A percentile compares a stretch with the other conserved stretches of the same genome.
Conservation (phyloP, 2,113 vertebrate species). For the Sus scrofa region DNA sequence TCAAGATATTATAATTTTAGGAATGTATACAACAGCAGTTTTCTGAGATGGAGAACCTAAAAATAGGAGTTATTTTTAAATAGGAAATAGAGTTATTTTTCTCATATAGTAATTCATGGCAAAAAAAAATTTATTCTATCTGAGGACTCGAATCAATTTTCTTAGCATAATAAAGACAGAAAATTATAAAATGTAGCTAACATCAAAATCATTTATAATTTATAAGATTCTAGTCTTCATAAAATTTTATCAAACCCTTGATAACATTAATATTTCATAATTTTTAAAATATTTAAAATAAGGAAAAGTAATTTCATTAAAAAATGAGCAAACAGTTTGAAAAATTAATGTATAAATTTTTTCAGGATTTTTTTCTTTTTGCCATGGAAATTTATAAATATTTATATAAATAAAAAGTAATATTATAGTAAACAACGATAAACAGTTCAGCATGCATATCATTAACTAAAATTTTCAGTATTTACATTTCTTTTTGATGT, state of each 20-base stretch:
- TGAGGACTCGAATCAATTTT: not conserved
- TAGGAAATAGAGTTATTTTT: not conserved
- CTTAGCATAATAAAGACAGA: not conserved
- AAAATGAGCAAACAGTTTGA: not conserved
- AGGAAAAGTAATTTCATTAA: not conserved
- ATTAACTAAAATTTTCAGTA: not conserved
- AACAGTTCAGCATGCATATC: not conserved
- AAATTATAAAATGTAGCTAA: not conserved
- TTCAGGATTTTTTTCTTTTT: not conserved
- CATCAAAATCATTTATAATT: not conserved
- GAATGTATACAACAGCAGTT: not conserved
- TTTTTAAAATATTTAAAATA: conserved; percentile 3
- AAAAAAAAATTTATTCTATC: not conserved
- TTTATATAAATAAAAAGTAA: not conserved
- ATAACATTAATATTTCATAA: not conserved
- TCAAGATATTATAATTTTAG: not conserved
- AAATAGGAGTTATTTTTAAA: not conserved
- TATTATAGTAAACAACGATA: not conserved
- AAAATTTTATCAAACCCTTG: not conserved
- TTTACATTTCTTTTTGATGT: not conserved
- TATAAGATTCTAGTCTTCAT: not conserved
- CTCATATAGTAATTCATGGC: not conserved
- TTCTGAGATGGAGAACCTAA: conserved; percentile 27
- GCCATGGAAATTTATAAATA: not conserved
- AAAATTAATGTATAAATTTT: not conserved